A percentile compares a stretch with the other conserved stretches of the same genome.
Conservation (phyloP, 2,888 invertebrate genomes). For the Phragmatobia fuliginosa region DNA sequence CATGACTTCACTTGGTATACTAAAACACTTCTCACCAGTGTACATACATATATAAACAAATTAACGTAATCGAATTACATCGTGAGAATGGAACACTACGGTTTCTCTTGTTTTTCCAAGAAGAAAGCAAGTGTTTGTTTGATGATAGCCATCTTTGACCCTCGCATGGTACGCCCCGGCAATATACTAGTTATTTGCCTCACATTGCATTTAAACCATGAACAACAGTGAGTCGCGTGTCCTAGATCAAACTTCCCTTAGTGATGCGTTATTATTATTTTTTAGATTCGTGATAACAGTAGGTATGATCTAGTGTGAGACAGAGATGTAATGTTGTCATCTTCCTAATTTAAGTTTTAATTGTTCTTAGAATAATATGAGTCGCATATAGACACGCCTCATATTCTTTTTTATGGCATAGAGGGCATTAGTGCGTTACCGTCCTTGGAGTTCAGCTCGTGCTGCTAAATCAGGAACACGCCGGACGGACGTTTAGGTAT, state of each 20-base stretch:
- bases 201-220: conserved; percentile 77
- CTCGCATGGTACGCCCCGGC: conserved; percentile 54
- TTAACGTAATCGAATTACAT: conserved; percentile 51
- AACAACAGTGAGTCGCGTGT: conserved; percentile 57
- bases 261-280: conserved; percentile 15
- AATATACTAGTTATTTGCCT: conserved; percentile 74
- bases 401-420: no score
- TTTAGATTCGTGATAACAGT: conserved; percentile 7
- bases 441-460: no score
- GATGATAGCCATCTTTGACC: conserved; percentile 73
- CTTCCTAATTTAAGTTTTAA: background rate
- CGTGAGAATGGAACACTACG: conserved; percentile 43
- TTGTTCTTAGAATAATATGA: no score
- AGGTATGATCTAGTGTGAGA: conserved; percentile 1
- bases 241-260: conserved; percentile 59
- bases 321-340: conserved; percentile 18
- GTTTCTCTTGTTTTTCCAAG: conserved; percentile 36
- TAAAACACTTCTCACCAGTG: conserved; percentile 9
- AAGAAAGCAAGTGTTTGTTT: conserved; percentile 40
- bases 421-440: no score
- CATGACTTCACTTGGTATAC: background rate
- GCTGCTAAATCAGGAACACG: no score
- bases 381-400: no score
- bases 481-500: no score
- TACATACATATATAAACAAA: conserved; percentile 31